phyloP scores from a whole-genome alignment of 2,113 vertebrate genomes.

The Vanacampus margaritifer region DNA sequence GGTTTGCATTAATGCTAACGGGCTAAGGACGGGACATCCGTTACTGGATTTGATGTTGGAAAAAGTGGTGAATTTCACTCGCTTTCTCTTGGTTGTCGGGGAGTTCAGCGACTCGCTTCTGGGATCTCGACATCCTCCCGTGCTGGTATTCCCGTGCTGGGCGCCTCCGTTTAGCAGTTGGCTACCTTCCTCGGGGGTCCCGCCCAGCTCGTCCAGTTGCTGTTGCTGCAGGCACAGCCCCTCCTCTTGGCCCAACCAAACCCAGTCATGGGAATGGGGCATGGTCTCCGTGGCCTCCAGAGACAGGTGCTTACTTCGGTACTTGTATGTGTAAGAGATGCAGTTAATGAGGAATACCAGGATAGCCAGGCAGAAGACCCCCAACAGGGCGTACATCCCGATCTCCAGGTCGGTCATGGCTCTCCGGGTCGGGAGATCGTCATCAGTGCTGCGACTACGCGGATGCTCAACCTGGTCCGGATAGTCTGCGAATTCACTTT shows the following conservation, averaged over 20 bases:
- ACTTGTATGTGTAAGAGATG: constrained; percentile 87
- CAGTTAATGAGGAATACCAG: constrained; percentile 95
- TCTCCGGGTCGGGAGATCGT: constrained; percentile 76
- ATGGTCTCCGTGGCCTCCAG: constrained; percentile 79
- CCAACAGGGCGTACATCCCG: constrained; percentile 94
- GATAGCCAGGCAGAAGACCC: constrained; percentile 94
- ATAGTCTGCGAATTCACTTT: constrained; percentile 84
- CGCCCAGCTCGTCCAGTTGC: constrained; percentile 77
- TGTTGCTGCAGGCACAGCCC: constrained; percentile 73
- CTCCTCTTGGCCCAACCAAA: constrained; percentile 90
- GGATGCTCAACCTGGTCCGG: constrained; percentile 81
- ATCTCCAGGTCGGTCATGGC: constrained; percentile 90
- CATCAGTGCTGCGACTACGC: constrained; percentile 67
- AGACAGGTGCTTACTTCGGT: constrained; percentile 87
- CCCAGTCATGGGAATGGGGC: constrained; percentile 94
- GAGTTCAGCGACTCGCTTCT: constrained; percentile 75
- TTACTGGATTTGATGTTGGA: constrained; percentile 80
- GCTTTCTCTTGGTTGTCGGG: constrained; percentile 85
- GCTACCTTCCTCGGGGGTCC: constrained; percentile 74
- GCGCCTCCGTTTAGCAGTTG: constrained; percentile 78
- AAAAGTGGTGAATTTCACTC: constrained; percentile 92
- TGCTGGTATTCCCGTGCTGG: constrained; percentile 50
- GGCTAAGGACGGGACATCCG: constrained; percentile 79
- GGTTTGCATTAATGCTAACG: constrained; percentile 75
- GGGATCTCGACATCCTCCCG: constrained; percentile 65